Evolutionary conservation across 2,797 vertebrate species (phyloP).

Genomic region (Microchirus variegatus): DNA sequence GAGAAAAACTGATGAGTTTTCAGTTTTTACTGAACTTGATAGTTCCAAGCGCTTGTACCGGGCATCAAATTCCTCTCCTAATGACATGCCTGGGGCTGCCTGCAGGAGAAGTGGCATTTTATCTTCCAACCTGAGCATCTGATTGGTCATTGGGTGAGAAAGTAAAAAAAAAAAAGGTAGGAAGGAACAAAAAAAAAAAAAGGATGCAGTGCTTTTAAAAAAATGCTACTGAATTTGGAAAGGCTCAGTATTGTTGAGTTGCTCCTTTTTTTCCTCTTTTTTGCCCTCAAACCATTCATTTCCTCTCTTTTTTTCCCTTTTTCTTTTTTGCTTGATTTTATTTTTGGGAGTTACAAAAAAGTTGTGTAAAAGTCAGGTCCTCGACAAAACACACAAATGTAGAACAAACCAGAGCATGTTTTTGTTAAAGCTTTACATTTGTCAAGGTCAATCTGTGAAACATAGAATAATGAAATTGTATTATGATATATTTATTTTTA

Average conservation of each 20-base stretch:
- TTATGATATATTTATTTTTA: no score
- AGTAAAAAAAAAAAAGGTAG: conserved; percentile 36
- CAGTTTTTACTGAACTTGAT: conserved; percentile 93
- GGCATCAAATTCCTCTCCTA: conserved; percentile 96
- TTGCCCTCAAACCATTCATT: conserved; percentile 22
- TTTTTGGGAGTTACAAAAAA: not conserved
- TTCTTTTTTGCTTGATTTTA: not conserved
- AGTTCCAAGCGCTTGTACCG: conserved; percentile 90
- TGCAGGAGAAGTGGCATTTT: conserved; percentile 95
- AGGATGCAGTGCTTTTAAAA: conserved; percentile 31
- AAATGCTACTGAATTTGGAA: conserved; percentile 25
- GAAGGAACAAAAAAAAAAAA: conserved; percentile 28
- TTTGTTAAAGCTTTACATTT: no score
- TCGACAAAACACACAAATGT: not conserved
- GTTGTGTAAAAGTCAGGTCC: not conserved
- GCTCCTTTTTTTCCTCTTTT: conserved; percentile 12
- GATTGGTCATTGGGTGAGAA: conserved; percentile 72
- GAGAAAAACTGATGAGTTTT: conserved; percentile 93
- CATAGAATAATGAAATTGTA: no score
- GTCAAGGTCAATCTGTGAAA: no score
- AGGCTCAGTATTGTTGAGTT: conserved; percentile 10
- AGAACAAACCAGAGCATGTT: no score
- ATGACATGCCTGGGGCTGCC: conserved; percentile 95
- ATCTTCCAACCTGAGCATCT: conserved; percentile 87
- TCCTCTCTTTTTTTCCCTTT: conserved; percentile 3